Evolutionary conservation across 2,113 vertebrate species (phyloP).

Genomic region (Herpetotheres cachinnans): DNA sequence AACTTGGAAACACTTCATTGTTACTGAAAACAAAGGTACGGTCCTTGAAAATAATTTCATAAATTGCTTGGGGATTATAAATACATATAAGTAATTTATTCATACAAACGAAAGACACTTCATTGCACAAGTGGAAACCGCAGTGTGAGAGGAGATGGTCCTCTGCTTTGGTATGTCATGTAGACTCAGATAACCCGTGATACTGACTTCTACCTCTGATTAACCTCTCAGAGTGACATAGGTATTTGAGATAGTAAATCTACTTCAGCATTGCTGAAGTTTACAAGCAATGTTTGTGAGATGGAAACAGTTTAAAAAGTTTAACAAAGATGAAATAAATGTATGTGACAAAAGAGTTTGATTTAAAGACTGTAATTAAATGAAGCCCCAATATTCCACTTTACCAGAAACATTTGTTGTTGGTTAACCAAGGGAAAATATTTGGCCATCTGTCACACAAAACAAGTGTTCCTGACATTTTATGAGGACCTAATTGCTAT

Average conservation of each 20-base stretch:
- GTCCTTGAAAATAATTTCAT: neutral
- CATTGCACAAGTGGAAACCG: neutral
- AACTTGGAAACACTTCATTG: neutral
- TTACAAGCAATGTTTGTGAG: neutral
- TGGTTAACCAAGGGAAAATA: neutral
- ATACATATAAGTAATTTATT: neutral
- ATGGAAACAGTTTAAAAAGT: neutral
- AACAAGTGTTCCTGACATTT: neutral
- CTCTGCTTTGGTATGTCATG: neutral
- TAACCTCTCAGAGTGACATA: neutral
- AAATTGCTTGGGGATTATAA: neutral
- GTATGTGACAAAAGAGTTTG: neutral
- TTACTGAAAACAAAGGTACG: neutral
- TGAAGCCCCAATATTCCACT: neutral
- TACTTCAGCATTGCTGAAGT: neutral
- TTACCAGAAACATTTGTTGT: neutral
- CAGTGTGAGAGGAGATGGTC: neutral
- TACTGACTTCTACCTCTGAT: neutral
- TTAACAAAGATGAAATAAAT: neutral
- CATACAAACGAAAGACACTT: neutral
- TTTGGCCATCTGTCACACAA: neutral
- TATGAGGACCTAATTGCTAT: neutral
- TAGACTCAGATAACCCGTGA: neutral
- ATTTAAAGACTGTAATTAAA: neutral
- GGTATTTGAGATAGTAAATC: neutral